Percentiles rank a stretch among this genome's conserved stretches.
Evolutionary conservation across 2,113 vertebrate genomes (phyloP).

Genomic region (Corapipo altera): DNA sequence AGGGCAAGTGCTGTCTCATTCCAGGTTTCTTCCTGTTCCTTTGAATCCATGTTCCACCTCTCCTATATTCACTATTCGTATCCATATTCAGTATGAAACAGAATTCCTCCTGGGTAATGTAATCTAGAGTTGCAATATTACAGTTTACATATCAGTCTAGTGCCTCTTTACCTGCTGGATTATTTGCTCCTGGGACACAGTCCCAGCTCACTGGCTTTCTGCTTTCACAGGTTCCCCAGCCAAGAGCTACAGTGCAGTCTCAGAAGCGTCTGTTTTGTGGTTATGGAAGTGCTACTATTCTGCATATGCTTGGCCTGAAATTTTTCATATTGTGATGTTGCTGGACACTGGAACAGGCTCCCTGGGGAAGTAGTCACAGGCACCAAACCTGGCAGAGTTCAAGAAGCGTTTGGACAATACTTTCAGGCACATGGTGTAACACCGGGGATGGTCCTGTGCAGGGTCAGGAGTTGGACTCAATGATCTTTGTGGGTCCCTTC

Average conservation of each 20-base stretch:
- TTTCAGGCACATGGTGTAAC: neutral
- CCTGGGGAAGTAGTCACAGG: neutral
- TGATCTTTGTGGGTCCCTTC: neutral
- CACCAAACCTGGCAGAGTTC: neutral
- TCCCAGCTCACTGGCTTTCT: neutral
- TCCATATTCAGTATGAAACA: neutral
- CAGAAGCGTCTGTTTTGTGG: neutral
- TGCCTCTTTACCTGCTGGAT: neutral
- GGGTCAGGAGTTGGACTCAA: neutral
- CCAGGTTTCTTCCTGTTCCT: neutral
- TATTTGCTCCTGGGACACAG: rapidly evolving
- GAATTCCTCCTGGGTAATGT: neutral
- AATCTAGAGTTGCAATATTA: neutral
- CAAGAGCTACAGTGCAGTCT: neutral
- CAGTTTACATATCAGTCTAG: neutral
- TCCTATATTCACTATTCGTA: neutral
- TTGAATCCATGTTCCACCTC: neutral
- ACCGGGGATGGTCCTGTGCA: neutral
- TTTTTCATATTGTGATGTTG: rapidly evolving
- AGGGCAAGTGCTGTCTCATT: neutral
- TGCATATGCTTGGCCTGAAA: neutral
- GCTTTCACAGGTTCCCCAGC: neutral
- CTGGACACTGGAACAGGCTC: neutral
- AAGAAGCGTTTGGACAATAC: neutral
- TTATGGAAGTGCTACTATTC: neutral